Evolutionary conservation across 2,888 invertebrate species (phyloP).

Genomic region (Lacanobia wlatinum): DNA sequence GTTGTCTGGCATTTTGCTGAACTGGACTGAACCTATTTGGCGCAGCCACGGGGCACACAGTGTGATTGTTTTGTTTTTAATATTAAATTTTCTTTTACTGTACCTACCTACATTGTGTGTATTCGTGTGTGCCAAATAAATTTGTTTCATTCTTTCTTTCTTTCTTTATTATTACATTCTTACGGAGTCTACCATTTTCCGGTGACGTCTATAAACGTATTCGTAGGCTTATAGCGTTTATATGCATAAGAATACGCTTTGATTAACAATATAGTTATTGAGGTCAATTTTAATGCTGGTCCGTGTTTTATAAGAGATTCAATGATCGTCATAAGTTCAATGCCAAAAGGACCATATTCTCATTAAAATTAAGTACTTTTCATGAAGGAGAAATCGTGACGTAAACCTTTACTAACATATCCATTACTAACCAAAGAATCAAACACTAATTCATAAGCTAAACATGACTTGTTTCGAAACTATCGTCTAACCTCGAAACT

Average conservation of each 20-base stretch:
- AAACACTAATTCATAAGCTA: conserved; percentile 67
- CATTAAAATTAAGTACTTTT: not conserved
- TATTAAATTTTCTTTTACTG: too few relatives aligned
- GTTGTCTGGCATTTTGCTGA: too few relatives aligned
- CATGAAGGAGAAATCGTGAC: conserved; percentile 33
- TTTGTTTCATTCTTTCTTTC: too few relatives aligned
- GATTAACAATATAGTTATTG: not conserved
- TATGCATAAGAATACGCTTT: not conserved
- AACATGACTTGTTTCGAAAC: conserved; percentile 68
- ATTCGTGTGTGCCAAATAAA: too few relatives aligned
- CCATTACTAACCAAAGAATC: conserved; percentile 64
- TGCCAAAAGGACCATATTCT: not conserved
- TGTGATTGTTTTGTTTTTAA: too few relatives aligned
- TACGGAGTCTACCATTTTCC: too few relatives aligned
- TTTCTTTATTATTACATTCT: too few relatives aligned
- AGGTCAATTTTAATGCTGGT: not conserved
- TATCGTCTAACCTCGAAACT: conserved; percentile 68
- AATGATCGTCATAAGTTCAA: not conserved
- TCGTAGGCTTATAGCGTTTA: too few relatives aligned
- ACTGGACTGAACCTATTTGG: too few relatives aligned
- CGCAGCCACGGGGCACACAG: too few relatives aligned
- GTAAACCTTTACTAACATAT: conserved; percentile 53
- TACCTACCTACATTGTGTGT: too few relatives aligned
- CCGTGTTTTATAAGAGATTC: not conserved
- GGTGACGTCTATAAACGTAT: too few relatives aligned